phyloP scores from a whole-genome alignment of 2,113 vertebrate genomes.

The Ranitomeya imitator region DNA sequence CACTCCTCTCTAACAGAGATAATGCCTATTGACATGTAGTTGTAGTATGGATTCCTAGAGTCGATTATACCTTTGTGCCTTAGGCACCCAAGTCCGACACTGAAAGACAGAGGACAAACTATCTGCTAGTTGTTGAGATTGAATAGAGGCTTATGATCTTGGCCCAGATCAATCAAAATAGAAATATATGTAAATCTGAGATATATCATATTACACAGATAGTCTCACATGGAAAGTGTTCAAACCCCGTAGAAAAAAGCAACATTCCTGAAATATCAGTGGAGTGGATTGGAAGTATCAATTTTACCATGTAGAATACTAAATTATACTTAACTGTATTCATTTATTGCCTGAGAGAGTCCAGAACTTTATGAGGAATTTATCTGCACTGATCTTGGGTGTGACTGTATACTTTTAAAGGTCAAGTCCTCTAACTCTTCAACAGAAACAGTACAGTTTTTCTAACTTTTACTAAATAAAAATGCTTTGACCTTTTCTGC shows the following conservation, averaged over 20 bases:
- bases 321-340: neutral
- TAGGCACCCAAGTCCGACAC: no score
- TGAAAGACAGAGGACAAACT: no score
- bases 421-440: neutral
- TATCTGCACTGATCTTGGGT: neutral
- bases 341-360: neutral
- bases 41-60: no score
- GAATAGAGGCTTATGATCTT: neutral
- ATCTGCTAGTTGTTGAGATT: no score
- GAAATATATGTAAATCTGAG: neutral
- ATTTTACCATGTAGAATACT: neutral
- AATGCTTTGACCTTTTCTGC: constrained; percentile 43
- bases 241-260: neutral
- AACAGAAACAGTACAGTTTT: constrained; percentile 48
- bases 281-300: neutral
- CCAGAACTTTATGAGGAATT: neutral
- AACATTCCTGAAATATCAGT: neutral
- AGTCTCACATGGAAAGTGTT: neutral
- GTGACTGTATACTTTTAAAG: constrained; percentile 23
- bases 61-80: no score
- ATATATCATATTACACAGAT: neutral
- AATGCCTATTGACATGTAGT: no score
- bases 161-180: neutral
- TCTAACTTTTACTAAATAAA: constrained; percentile 27
- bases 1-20: no score